Conservation (phyloP, 2,888 invertebrate genomes). For the Erebia ligea region DNA sequence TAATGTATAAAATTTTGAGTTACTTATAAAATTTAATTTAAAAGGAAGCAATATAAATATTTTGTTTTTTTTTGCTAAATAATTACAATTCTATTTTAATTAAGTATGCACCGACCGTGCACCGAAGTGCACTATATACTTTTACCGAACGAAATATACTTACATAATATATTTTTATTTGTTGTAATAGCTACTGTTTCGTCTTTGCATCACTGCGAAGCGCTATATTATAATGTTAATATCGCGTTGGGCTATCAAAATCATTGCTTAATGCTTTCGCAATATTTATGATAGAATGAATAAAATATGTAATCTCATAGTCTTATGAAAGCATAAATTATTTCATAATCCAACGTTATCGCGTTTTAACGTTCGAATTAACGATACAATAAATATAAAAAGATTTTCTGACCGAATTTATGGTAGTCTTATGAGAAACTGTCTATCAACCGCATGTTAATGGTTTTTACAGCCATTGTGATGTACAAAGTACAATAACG, state of each 20-base stretch:
- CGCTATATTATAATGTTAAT: background rate
- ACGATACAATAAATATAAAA: slow-evolving; percentile 47
- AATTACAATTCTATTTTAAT: background rate
- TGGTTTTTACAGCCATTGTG: slow-evolving; percentile 11
- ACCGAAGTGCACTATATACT: no score
- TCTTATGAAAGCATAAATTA: slow-evolving; percentile 27
- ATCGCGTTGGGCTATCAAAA: slow-evolving; percentile 12
- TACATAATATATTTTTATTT: background rate
- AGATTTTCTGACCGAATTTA: slow-evolving; percentile 32
- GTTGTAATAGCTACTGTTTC: background rate
- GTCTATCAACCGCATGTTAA: slow-evolving; percentile 26
- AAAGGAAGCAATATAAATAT: background rate
- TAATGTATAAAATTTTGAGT: background rate
- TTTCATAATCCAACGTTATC: slow-evolving; percentile 29
- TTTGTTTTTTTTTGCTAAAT: background rate
- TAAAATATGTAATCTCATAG: slow-evolving; percentile 18
- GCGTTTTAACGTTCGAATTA: slow-evolving; percentile 32
- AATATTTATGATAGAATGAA: slow-evolving; percentile 12
- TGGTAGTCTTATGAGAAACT: slow-evolving; percentile 34
- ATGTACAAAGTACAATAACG: slow-evolving; percentile 10
- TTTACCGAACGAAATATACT: no score
- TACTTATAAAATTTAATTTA: background rate
- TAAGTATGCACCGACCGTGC: no score
- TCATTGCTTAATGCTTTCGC: slow-evolving; percentile 12
- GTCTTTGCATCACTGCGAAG: background rate